Conservation (phyloP, 1,140 invertebrate species). For the Propsilocerus akamusi region DNA sequence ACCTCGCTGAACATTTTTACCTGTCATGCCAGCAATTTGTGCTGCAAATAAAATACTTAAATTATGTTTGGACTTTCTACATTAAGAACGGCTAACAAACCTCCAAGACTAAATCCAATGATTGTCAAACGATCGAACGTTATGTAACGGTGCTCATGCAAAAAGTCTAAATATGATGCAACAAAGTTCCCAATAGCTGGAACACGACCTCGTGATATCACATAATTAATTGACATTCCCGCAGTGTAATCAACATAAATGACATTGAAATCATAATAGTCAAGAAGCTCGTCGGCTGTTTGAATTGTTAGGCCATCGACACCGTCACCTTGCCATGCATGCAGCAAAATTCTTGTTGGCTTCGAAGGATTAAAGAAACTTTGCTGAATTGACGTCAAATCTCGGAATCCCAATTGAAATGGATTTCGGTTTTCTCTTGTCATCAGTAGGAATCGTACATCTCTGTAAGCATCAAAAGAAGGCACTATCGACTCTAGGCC, state of each 20-base stretch:
- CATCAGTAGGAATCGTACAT: not conserved
- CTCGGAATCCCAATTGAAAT: not conserved
- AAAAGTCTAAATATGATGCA: not conserved
- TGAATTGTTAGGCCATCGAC: not conserved
- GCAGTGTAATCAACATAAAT: not conserved
- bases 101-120: conserved; percentile 47
- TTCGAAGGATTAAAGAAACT: not conserved
- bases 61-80: no score
- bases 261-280: not conserved
- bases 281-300: not conserved
- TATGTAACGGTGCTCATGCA: conserved; percentile 8
- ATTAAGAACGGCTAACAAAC: no score
- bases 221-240: not conserved
- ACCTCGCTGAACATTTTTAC: conserved; percentile 15
- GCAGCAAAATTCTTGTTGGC: conserved; percentile 1
- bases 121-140: conserved; percentile 28
- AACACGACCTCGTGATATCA: not conserved
- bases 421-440: not conserved
- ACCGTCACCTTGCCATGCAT: not conserved
- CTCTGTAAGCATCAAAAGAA: not conserved
- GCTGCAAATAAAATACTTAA: no score
- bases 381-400: not conserved
- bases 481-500: not conserved
- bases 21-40: conserved; percentile 41
- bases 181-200: not conserved